Conservation (phyloP, 2,113 vertebrate species). For the Labeo catla region DNA sequence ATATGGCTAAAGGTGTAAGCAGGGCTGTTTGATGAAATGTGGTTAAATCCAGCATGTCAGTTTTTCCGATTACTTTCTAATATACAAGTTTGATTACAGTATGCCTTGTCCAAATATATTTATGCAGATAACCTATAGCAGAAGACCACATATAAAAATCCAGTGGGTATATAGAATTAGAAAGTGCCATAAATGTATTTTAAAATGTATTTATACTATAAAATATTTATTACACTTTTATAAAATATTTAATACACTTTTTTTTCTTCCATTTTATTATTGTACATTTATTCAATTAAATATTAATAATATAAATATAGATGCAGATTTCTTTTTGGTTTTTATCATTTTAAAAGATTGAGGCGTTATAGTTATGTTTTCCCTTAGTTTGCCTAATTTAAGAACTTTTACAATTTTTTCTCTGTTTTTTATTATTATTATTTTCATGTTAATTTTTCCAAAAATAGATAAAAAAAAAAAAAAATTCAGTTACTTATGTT, state of each 20-base stretch:
- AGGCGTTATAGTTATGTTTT: neutral
- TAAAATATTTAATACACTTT: too few relatives aligned
- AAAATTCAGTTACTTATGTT: too few relatives aligned
- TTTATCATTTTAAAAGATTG: too few relatives aligned
- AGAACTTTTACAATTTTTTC: too few relatives aligned
- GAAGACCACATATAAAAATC: neutral
- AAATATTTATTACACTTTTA: neutral
- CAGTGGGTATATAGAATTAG: neutral
- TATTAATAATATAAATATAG: too few relatives aligned
- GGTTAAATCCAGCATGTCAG: neutral
- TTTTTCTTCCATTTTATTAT: neutral
- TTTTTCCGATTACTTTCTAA: neutral
- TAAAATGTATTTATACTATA: neutral
- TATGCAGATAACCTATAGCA: neutral
- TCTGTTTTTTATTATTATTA: too few relatives aligned
- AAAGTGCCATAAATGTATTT: neutral
- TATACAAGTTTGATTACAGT: neutral
- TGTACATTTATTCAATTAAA: neutral
- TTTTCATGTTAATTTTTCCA: too few relatives aligned
- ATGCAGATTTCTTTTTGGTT: too few relatives aligned
- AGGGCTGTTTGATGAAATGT: neutral
- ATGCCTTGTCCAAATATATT: neutral
- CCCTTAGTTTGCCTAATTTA: neutral
- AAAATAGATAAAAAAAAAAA: too few relatives aligned
- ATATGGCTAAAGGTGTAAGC: neutral